Evolutionary conservation across 2,113 vertebrate species (phyloP).

Genomic region (Patagioenas fasciata): DNA sequence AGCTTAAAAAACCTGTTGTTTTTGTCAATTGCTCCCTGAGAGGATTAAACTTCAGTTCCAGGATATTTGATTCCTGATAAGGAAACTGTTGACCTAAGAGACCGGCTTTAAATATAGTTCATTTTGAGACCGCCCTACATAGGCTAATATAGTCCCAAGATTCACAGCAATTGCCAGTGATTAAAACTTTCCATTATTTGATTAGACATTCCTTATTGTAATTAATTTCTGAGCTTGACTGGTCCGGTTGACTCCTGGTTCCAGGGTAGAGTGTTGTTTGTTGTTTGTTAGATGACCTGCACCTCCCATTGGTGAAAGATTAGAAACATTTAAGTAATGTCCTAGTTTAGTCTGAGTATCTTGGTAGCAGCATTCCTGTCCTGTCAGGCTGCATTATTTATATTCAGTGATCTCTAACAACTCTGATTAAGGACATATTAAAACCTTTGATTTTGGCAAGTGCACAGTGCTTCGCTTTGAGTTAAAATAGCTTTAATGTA

Average conservation of each 20-base stretch:
- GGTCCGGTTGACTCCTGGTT: slow-evolving; percentile 31
- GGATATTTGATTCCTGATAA: slow-evolving; percentile 73
- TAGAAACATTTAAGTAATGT: slow-evolving; percentile 73
- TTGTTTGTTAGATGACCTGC: slow-evolving; percentile 70
- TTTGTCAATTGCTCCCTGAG: slow-evolving; percentile 72
- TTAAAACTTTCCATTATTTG: slow-evolving; percentile 72
- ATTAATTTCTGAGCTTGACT: slow-evolving; percentile 54
- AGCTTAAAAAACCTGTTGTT: slow-evolving; percentile 61
- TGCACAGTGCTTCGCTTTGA: not conserved
- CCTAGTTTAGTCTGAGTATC: slow-evolving; percentile 67
- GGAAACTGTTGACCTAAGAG: slow-evolving; percentile 75
- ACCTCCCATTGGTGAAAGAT: slow-evolving; percentile 68
- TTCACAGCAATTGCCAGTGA: slow-evolving; percentile 62
- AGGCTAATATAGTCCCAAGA: slow-evolving; percentile 27
- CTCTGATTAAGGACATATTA: slow-evolving; percentile 56
- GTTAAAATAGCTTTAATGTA: slow-evolving; percentile 20
- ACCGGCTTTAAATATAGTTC: slow-evolving; percentile 68
- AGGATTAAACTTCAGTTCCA: slow-evolving; percentile 75
- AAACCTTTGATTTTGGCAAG: slow-evolving; percentile 55
- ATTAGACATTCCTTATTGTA: slow-evolving; percentile 47
- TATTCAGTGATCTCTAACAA: slow-evolving; percentile 54
- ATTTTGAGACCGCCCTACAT: slow-evolving; percentile 55
- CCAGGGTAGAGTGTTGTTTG: slow-evolving; percentile 20
- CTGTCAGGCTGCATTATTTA: slow-evolving; percentile 61
- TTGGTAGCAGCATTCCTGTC: slow-evolving; percentile 53